Evolutionary conservation across 2,113 vertebrate genomes (phyloP).

Genomic region (Sphaerodactylus townsendi): DNA sequence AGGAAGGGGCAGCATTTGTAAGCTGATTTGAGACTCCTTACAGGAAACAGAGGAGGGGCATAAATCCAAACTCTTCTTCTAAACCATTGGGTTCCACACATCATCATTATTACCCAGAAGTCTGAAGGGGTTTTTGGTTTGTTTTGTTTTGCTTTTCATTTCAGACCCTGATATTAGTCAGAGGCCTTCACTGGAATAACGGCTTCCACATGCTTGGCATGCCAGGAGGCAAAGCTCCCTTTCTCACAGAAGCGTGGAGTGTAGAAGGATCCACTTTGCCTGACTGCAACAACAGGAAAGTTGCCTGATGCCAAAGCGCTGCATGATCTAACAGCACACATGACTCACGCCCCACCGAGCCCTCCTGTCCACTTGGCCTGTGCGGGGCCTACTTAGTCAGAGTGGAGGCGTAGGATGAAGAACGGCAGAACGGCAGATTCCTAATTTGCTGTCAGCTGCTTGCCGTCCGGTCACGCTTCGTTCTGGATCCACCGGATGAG

Average conservation of each 20-base stretch:
- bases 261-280: not conserved
- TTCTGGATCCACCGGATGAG: not conserved
- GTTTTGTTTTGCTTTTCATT: no score
- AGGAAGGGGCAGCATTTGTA: no score
- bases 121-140: not conserved
- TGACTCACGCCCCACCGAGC: slow-evolving; percentile 2
- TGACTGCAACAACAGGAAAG: slow-evolving; percentile 9
- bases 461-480: not conserved
- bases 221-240: not conserved
- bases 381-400: slow-evolving; percentile 25
- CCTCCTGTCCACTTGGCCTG: slow-evolving; percentile 9
- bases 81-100: no score
- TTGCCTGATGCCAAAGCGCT: slow-evolving; percentile 2
- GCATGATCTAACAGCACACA: not conserved
- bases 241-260: not conserved
- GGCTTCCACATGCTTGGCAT: not conserved
- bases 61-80: no score
- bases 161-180: not conserved
- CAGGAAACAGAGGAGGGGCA: no score
- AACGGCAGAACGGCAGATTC: not conserved
- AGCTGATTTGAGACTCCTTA: no score
- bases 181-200: not conserved
- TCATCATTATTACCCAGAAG: not conserved
- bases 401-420: slow-evolving; percentile 13
- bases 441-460: not conserved